Evolutionary conservation across 2,797 vertebrate species (phyloP).

Genomic region (Hippoglossus hippoglossus): DNA sequence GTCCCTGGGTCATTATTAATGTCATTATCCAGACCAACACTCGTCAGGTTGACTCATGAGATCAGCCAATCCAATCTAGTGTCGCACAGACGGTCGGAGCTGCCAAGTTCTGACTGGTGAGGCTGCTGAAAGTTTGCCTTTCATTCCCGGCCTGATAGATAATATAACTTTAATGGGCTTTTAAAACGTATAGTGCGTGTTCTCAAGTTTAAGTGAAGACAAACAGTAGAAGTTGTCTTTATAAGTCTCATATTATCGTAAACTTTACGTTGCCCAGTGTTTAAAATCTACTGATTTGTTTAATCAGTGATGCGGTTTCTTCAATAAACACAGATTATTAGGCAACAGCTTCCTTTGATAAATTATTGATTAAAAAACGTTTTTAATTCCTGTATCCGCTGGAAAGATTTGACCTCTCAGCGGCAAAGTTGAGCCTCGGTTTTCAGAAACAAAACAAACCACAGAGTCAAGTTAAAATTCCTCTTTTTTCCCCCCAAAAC

Average conservation of each 20-base stretch:
- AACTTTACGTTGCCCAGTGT: no score
- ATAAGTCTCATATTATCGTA: no score
- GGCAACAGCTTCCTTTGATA: slow-evolving; percentile 9
- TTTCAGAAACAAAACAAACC: slow-evolving; percentile 53
- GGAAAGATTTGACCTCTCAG: slow-evolving; percentile 62
- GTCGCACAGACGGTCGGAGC: background rate
- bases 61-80: slow-evolving; percentile 13
- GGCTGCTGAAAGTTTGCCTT: background rate
- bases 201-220: no score
- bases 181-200: background rate
- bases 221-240: no score
- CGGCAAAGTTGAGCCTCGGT: slow-evolving; percentile 18
- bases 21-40: slow-evolving; percentile 18
- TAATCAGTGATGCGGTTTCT: background rate
- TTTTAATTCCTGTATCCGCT: slow-evolving; percentile 37
- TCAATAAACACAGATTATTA: slow-evolving; percentile 12
- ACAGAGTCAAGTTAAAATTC: slow-evolving; percentile 30
- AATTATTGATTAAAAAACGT: slow-evolving; percentile 13
- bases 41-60: slow-evolving; percentile 18
- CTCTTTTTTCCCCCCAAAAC: slow-evolving; percentile 26
- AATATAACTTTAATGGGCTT: slow-evolving; percentile 21
- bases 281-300: no score
- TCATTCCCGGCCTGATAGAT: slow-evolving; percentile 1
- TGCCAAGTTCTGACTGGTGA: slow-evolving; percentile 5
- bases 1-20: slow-evolving; percentile 22